Evolutionary conservation across 1,140 invertebrate species (phyloP), one percentile per base, ranked within the genome.

Genomic region (Trichonephila clavipes): DNA sequence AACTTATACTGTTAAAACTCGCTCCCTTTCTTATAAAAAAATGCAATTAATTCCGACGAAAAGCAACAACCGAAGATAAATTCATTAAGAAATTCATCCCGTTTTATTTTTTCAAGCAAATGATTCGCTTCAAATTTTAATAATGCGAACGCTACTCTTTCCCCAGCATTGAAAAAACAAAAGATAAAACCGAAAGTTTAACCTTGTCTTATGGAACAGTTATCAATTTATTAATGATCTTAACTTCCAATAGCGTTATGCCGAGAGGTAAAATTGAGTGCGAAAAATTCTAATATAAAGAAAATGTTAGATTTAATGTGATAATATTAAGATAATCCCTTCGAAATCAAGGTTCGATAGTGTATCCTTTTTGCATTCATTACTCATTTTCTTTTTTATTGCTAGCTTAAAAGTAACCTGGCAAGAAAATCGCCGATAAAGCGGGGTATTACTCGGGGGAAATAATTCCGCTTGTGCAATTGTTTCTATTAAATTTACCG

Each of bases 191-290:
- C 66, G 24, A 10, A 69, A 66, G 66, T 69, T 69, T 69, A 69
- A 69, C 66, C n/a, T 24, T 69, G n/a, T 69, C 24, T 69, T 69
- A 69, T 69, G 66, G 24, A 69, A 69, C n/a, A 69, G 66, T 69
- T 69, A 69, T 69, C 24, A 69, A 69, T 69, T 69, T 69, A 69
- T 69, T 69, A 69, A 69, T 69, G 66, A 69, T n/a, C 66, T 69
- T 69, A 24, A 69, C 66, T 69, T 69, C 66, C 66, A 69, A 24
- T 24, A 24, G n/a, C n/a, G 14, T 28, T 24, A 69, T 24, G n/a
- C 66, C 66, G 24, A 24, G n/a, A n/a, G 10, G 24, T 69, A 24
- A 2, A 24, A 10, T 51, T 51, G 51, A 51, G 51, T 51, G 51
- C 10, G 66, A 28, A 28, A 69, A 69, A 28, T 69, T 69, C 24